Percentiles rank a stretch among this genome's conserved stretches.
Evolutionary conservation across 2,113 vertebrate genomes (phyloP).

Genomic region (Holacanthus passer): DNA sequence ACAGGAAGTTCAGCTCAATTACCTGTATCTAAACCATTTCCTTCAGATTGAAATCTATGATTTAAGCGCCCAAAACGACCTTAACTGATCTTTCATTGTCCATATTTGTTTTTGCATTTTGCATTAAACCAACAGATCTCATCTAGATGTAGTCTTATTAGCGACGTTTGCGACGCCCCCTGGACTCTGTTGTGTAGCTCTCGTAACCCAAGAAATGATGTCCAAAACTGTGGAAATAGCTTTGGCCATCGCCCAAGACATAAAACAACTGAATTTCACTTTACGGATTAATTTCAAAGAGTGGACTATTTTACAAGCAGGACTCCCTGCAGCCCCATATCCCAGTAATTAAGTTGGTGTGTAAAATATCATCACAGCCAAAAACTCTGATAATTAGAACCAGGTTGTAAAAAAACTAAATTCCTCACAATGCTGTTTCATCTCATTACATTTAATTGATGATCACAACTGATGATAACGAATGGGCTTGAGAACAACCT

Average conservation of each 20-base stretch:
- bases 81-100: too few species aligned
- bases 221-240: conserved; percentile 28
- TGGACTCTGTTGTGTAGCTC: conserved; percentile 10
- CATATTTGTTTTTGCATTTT: neutral
- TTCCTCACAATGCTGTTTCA: conserved; percentile 11
- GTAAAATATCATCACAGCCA: conserved; percentile 45
- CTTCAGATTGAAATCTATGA: too few species aligned
- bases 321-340: conserved; percentile 49
- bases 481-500: conserved; percentile 16
- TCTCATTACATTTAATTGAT: conserved; percentile 52
- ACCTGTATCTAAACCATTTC: too few species aligned
- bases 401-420: conserved; percentile 15
- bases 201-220: conserved; percentile 13
- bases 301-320: conserved; percentile 50
- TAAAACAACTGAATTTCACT: conserved; percentile 43
- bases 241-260: conserved; percentile 45
- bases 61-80: too few species aligned
- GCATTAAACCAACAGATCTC: neutral
- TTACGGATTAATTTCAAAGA: conserved; percentile 60
- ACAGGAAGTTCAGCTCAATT: neutral
- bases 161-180: neutral
- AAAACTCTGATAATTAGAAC: conserved; percentile 38
- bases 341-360: conserved; percentile 52
- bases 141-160: neutral
- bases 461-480: conserved; percentile 3